phyloP scores from a whole-genome alignment of 2,888 invertebrate species.

The Leptothorax acervorum region DNA sequence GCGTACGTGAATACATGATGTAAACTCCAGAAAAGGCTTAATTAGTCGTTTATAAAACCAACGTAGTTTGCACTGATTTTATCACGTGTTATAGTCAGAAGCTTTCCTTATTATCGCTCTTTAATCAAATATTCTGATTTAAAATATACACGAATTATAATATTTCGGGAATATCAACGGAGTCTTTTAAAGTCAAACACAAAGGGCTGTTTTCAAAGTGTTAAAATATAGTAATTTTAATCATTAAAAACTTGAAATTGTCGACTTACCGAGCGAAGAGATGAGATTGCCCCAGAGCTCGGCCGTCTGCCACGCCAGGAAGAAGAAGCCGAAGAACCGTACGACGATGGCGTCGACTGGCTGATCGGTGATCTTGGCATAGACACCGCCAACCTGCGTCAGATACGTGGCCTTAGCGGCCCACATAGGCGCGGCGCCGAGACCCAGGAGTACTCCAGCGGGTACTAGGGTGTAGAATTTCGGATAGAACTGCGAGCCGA shows the following conservation, averaged over 20 bases:
- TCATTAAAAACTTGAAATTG: not conserved
- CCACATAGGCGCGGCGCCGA: constrained; percentile 99
- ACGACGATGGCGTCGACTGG: constrained; percentile 97
- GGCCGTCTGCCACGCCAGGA: constrained; percentile 98
- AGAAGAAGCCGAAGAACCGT: constrained; percentile 99
- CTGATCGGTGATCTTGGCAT: constrained; percentile 95
- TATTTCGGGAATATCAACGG: not conserved
- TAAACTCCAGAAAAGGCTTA: not conserved
- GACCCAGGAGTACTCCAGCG: constrained; percentile 96
- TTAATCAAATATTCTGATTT: not conserved
- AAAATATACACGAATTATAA: constrained; percentile 10
- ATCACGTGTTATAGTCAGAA: not conserved
- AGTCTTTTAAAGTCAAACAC: not conserved
- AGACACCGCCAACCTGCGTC: constrained; percentile 96
- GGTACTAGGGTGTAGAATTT: constrained; percentile 97
- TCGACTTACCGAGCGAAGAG: constrained; percentile 93
- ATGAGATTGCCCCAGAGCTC: constrained; percentile 98
- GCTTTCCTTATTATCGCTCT: not conserved
- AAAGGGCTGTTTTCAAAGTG: not conserved
- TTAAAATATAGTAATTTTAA: not conserved
- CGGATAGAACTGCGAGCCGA: constrained; percentile 97
- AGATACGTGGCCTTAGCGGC: constrained; percentile 99
- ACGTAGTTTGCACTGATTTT: constrained; percentile 4
- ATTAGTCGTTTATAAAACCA: not conserved
- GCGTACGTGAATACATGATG: not conserved